phyloP scores from a whole-genome alignment of 2,797 vertebrate genomes.

The Chelmon rostratus region DNA sequence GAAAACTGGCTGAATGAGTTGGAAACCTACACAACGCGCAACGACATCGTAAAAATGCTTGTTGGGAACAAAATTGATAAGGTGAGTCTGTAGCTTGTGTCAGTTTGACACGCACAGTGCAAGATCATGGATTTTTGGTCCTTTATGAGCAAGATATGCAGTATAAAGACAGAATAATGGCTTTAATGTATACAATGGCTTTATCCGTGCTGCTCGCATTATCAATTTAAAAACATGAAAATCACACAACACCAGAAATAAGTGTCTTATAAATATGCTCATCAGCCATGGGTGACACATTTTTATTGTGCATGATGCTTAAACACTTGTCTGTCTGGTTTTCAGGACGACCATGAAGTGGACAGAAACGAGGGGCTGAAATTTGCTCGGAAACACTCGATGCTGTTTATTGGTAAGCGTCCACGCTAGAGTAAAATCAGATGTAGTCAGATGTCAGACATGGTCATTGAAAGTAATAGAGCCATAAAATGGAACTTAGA shows the following conservation, averaged over 20 bases:
- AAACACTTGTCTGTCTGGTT: slow-evolving; percentile 51
- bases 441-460: slow-evolving; percentile 33
- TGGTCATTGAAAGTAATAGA: slow-evolving; percentile 45
- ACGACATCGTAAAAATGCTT: slow-evolving; percentile 99
- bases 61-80: slow-evolving; percentile 99
- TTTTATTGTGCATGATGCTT: not conserved
- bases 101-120: not conserved
- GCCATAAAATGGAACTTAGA: slow-evolving; percentile 45
- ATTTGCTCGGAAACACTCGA: slow-evolving; percentile 98
- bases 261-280: slow-evolving; percentile 1
- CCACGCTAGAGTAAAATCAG: slow-evolving; percentile 14
- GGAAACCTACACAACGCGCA: slow-evolving; percentile 98
- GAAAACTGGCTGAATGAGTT: slow-evolving; percentile 99
- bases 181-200: not conserved
- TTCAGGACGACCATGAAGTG: slow-evolving; percentile 95
- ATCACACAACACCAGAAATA: not conserved
- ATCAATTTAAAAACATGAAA: not conserved
- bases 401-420: slow-evolving; percentile 97
- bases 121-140: not conserved
- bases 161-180: not conserved
- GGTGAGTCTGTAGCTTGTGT: slow-evolving; percentile 82
- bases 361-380: slow-evolving; percentile 97
- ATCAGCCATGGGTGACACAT: not conserved
- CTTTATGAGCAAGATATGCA: not conserved
- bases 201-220: not conserved